These are phyloP conservation scores for Hypsopygia costalis DNA, from an alignment of 2,888 invertebrate species.

Conservation along the genomic window DNA sequence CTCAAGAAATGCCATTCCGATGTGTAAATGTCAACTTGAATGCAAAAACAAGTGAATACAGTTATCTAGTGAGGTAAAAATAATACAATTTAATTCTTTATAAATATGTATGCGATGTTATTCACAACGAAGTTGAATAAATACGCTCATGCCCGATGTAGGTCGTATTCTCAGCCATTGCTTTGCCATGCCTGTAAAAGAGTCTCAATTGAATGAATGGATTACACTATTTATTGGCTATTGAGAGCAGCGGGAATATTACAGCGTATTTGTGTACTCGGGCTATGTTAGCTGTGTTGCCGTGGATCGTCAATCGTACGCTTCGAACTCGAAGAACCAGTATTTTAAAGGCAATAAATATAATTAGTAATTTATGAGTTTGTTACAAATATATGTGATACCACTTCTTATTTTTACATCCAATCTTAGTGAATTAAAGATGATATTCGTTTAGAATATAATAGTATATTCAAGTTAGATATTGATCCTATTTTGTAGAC, in stretches of 20 bases:
- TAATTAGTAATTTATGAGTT: no score
- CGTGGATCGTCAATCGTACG: no score
- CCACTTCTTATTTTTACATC: background rate
- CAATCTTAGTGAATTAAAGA: no score
- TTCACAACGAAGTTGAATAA: background rate
- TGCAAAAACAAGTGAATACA: constrained; percentile 11
- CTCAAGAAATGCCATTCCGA: constrained; percentile 45
- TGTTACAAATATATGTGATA: background rate
- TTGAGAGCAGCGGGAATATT: background rate
- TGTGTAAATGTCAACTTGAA: constrained; percentile 47
- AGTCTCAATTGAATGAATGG: constrained; percentile 10
- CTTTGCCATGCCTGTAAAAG: constrained; percentile 1
- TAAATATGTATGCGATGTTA: background rate
- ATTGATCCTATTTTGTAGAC: no score
- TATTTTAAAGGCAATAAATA: no score
- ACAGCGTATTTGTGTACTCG: background rate
- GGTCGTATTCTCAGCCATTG: background rate
- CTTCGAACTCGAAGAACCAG: background rate
- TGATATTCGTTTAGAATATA: no score
- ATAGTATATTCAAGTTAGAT: no score
- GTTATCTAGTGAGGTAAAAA: no score
- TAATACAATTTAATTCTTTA: constrained; percentile 8
- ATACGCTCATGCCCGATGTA: background rate
- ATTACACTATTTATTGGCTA: constrained; percentile 7
- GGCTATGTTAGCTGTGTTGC: background rate